Conservation (phyloP, 2,797 vertebrate genomes). For the Notolepis coatsorum region DNA sequence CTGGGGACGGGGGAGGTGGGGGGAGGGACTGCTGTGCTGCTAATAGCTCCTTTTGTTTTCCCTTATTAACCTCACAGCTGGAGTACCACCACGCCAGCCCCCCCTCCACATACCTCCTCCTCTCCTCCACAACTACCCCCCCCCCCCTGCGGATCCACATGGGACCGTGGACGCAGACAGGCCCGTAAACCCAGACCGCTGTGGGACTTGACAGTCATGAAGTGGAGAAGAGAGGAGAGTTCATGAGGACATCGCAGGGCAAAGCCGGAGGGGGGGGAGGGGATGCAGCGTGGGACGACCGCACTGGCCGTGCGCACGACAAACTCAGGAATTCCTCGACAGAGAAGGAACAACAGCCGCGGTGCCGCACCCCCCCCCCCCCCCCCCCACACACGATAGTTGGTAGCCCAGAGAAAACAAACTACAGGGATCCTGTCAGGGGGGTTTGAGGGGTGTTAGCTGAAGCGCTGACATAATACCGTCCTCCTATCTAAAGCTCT, state of each 20-base stretch:
- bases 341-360: not conserved
- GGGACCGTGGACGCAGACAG: not conserved
- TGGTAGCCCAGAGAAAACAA: not conserved
- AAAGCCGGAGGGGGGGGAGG: not conserved
- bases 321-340: not conserved
- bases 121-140: not conserved
- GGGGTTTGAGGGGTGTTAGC: too few species aligned
- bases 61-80: slow-evolving; percentile 67
- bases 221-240: slow-evolving; percentile 2
- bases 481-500: not conserved
- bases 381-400: too few species aligned
- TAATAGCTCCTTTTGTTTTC: slow-evolving; percentile 56
- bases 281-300: not conserved
- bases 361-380: too few species aligned
- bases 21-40: slow-evolving; percentile 28
- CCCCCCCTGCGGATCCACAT: not conserved
- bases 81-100: slow-evolving; percentile 22
- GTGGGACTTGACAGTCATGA: not conserved
- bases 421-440: not conserved
- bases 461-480: not conserved
- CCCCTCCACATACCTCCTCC: not conserved
- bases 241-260: not conserved
- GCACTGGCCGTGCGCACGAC: too few species aligned
- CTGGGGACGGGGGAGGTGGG: not conserved
- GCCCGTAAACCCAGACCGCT: not conserved